Base-by-base conservation (phyloP, 2,888 invertebrate species). In the Colletes collaris region DNA sequence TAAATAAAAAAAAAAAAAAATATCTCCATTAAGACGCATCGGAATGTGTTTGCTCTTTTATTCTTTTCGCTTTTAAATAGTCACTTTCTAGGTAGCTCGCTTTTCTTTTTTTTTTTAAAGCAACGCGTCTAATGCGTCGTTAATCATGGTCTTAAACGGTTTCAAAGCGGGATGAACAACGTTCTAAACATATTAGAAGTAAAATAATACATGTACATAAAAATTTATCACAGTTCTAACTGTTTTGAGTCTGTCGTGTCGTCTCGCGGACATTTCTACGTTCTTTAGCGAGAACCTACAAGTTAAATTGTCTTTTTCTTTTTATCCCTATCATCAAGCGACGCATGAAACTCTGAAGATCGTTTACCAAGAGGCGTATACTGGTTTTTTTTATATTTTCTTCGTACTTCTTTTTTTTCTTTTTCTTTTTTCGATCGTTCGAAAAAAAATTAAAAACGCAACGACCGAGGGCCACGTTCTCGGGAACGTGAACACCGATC, bases 221-320 rank as follows among this genome's bases (percentile, higher is more conserved):
- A 86, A 87, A 83, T 86, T 86, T 89, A 89, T 88, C 89, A 88
- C 88, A 89, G 89, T 86, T 84, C 88, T 87, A 88, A 86, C 84
- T 88, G 83, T 82, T 73, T 27, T 77, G 79, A 85, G 80, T 82
- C 76, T 85, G 79, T 75, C 67, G 46, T 79, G 74, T 58, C 76
- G 52, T 71, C 63, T 68, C 67, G 59, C 64, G 66, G 53, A 69
- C 77, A 73, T 56, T 74, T 83, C 84, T 86, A 82, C 68, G 66
- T 73, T 60, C 70, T 78, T 68, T 76, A 79, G 71, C 73, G 67
- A 78, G 76, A 77, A 79, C 46, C 76, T 79, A 79, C 63, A 52
- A 62, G 53, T 55, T 76, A 68, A 73, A 49, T 35, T 65, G 76
- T 71, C 60, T 71, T 56, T 16, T 52, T 66, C 53, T 53, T 68